Conservation (phyloP, 2,113 vertebrate genomes). For the Prochilodus magdalenae region DNA sequence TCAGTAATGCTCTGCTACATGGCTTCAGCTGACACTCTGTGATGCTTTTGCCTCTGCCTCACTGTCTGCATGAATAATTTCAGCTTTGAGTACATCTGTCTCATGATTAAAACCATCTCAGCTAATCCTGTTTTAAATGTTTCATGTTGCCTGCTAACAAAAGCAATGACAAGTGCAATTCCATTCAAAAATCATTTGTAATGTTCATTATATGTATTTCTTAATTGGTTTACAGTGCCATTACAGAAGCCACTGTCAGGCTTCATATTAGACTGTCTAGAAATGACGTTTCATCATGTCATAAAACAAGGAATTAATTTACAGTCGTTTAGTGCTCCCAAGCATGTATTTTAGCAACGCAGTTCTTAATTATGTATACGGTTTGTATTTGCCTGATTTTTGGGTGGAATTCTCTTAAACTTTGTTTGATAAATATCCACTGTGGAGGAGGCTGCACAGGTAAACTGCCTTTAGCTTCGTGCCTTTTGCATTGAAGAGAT, state of each 20-base stretch:
- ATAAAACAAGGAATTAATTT: too few relatives aligned
- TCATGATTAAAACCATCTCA: conserved; percentile 44
- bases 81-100: conserved; percentile 12
- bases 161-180: conserved; percentile 15
- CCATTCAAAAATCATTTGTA: conserved; percentile 21
- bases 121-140: conserved; percentile 46
- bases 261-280: too few relatives aligned
- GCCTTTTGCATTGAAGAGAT: conserved; percentile 35
- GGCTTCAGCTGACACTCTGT: conserved; percentile 35
- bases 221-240: neutral
- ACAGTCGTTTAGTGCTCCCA: too few relatives aligned
- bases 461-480: conserved; percentile 23
- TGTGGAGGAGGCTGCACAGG: neutral
- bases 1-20: conserved; percentile 34
- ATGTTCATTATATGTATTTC: neutral
- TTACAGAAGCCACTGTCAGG: too few relatives aligned
- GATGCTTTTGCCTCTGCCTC: conserved; percentile 27
- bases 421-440: neutral
- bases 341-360: too few relatives aligned
- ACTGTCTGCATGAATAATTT: conserved; percentile 52
- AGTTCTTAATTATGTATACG: too few relatives aligned
- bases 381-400: neutral
- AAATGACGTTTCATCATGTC: too few relatives aligned
- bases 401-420: conserved; percentile 25
- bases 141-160: conserved; percentile 17